Base-by-base conservation (phyloP, 2,888 invertebrate genomes). In the Encarsia formosa region DNA sequence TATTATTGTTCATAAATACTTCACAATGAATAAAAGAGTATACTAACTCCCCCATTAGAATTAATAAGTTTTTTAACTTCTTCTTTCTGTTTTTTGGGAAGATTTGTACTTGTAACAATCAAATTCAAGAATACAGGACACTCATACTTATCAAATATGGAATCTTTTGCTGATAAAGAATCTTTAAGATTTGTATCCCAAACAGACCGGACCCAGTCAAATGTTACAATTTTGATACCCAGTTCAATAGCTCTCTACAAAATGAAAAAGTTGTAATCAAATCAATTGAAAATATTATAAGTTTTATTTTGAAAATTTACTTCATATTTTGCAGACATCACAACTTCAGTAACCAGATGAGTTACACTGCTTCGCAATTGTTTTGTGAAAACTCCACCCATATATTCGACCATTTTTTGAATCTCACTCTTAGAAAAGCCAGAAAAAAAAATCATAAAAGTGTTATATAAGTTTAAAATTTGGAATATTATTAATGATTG, bases 121-220 rank as follows among this genome's bases (percentile, higher is more conserved):
- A 92, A 76, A 49, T 88, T 88, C 56, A 85, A 81, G 70, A 96
- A 93, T 0, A 87, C 77, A 0, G 87, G 87, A 68, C 87, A 80
- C 63, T 77, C 75, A 61, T 77, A 80, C 42, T 74, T 70, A 15
- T 80, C 67, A 65, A 91, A 92, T 46, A 81, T 79, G 0, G 76
- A 56, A 57, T 88, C 85, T 0, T 80, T 76, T 1, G 85, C 88
- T 39, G 76, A 76, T 0, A 88, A 73, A 60, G 82, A 83, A 45
- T 79, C 75, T 0, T 71, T 75, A 37, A 84, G 77, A 46, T 88
- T 87, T 2, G 78, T 77, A 13, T 85, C 76, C 93, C 93, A 96
- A 0, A 93, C 86, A 0, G 82, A 82, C 29, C 84, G 77, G 0
- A 96, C 78, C 94, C 95, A 96, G 15, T 82, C 78, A 8, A 82